Base-by-base conservation (phyloP, 2,888 invertebrate species). In the Drosophila lacicola region DNA sequence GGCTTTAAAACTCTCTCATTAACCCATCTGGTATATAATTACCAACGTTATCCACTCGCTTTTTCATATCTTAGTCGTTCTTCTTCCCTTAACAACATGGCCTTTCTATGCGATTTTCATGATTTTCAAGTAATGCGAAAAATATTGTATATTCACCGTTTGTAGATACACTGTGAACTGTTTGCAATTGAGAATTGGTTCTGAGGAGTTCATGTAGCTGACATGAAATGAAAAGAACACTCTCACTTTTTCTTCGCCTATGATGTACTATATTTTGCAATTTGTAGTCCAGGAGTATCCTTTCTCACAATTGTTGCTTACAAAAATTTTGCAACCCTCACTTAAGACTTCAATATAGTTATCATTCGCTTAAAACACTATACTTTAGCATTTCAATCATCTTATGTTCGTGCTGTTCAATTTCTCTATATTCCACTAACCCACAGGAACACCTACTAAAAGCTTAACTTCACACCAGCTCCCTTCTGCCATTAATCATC, bases 401-500 rank as follows among this genome's bases (percentile, higher is more conserved):
- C 58, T 11, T 21, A 37, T 39, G 53, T 14, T 67, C 46, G 44
- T 53, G 46, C 58, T 29, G 44, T 51, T 56, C 65, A 70, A 70
- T 55, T 64, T 60, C 60, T 56, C 25, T 4, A 49, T 21, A 60
- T 39, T 42, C 42, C 55, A 63, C 45, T 69, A 55, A 60, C 57
- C 50, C 56, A 60, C 58, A 44, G 55, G 42, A 42, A 4, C n/a
- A n/a, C 25, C 19, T 17, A 10, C 47, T 29, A 19, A 46, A 42
- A 46, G 62, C 69, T 53, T 29, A 64, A 42, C 25, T 37, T 44
- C 49, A 41, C 62, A 62, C 60, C 41, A 10, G 13, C 33, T 41
- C 37, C 39, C 45, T 46, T 45, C 19, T 19, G 17, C 54, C 67
- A 87, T 82, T 84, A 81, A 82, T 82, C 87, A 87, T 87, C 60